These are phyloP conservation scores for Cepphus grylle DNA, from an alignment of 2,113 vertebrate genomes.

Conservation along the genomic window DNA sequence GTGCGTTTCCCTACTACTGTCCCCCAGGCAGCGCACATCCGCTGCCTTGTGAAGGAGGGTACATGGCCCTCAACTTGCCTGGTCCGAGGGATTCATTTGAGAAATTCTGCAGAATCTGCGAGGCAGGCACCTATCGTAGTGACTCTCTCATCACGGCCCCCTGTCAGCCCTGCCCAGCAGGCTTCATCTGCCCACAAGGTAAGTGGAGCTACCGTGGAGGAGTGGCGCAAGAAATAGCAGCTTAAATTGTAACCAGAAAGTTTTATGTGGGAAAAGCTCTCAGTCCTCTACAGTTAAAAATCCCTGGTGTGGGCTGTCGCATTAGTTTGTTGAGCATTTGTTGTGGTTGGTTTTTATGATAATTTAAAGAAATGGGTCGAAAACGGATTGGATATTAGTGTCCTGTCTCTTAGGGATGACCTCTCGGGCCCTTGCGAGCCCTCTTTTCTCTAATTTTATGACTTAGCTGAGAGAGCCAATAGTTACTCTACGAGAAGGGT, in stretches of 20 bases:
- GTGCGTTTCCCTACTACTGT: slow-evolving; percentile 86
- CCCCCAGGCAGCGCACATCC: slow-evolving; percentile 78
- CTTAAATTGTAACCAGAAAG: not conserved
- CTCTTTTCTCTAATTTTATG: not conserved
- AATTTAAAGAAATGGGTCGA: not conserved
- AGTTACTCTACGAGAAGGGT: not conserved
- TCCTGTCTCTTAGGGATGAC: not conserved
- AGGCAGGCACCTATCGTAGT: slow-evolving; percentile 78
- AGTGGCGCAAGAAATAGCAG: not conserved
- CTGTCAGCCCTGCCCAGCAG: slow-evolving; percentile 85
- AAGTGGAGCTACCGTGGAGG: not conserved
- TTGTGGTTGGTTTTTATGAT: not conserved
- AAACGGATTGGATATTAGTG: not conserved
- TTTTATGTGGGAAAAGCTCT: not conserved
- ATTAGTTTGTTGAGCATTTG: not conserved
- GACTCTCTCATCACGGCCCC: slow-evolving; percentile 26
- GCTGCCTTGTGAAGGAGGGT: slow-evolving; percentile 79
- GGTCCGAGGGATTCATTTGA: slow-evolving; percentile 78
- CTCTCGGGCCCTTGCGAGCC: not conserved
- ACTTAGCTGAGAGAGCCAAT: not conserved
- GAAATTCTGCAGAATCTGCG: slow-evolving; percentile 80
- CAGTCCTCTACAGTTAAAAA: not conserved
- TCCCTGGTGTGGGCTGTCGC: not conserved
- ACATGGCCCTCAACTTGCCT: slow-evolving; percentile 77
- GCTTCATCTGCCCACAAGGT: slow-evolving; percentile 86